Evolutionary conservation across 2,888 invertebrate genomes (phyloP).

Genomic region (Xanthorhoe spadicearia): DNA sequence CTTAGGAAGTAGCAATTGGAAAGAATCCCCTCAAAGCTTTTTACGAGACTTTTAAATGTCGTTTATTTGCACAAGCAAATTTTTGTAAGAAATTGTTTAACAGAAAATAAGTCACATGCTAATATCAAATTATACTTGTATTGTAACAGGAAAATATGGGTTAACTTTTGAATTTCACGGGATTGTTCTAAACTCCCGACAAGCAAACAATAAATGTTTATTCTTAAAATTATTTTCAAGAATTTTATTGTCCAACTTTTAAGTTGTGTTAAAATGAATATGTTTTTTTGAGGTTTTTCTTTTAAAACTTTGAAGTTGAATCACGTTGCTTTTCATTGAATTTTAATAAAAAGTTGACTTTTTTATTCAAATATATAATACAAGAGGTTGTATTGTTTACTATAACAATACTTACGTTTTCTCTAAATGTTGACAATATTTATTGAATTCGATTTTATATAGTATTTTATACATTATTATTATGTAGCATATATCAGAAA

Average conservation of each 20-base stretch:
- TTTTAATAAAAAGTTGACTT: not conserved
- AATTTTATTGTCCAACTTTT: constrained; percentile 4
- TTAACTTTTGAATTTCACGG: constrained; percentile 27
- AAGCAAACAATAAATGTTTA: constrained; percentile 27
- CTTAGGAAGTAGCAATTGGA: constrained; percentile 70
- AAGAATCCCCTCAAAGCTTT: constrained; percentile 71
- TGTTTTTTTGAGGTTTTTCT: constrained; percentile 17
- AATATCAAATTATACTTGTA: constrained; percentile 36
- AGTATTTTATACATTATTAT: too few species aligned
- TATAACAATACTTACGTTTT: not conserved
- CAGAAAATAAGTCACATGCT: constrained; percentile 13
- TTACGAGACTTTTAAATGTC: constrained; percentile 55
- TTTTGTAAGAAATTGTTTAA: constrained; percentile 13
- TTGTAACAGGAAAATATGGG: constrained; percentile 18
- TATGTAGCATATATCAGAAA: too few species aligned
- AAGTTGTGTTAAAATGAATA: not conserved
- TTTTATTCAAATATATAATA: not conserved
- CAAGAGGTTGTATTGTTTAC: not conserved
- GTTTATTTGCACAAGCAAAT: constrained; percentile 40
- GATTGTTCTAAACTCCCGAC: constrained; percentile 32
- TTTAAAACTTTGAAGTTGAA: constrained; percentile 6
- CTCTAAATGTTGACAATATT: not conserved
- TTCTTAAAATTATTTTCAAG: constrained; percentile 10
- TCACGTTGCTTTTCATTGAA: constrained; percentile 18
- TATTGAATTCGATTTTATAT: too few species aligned